Evolutionary conservation across 1,140 invertebrate species (phyloP).

Genomic region (Drosophila lini): DNA sequence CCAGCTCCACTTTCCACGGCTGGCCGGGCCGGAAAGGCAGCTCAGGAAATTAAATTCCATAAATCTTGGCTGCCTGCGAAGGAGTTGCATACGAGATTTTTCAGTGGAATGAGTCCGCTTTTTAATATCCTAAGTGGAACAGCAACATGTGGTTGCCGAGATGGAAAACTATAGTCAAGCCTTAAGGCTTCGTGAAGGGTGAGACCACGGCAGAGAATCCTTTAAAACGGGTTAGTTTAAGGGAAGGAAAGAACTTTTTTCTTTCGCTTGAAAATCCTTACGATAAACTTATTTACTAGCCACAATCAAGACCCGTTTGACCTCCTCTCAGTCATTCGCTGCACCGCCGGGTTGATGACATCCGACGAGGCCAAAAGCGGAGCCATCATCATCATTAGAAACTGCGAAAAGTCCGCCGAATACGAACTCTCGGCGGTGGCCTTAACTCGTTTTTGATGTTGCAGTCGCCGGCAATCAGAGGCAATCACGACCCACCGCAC

Average conservation of each 20-base stretch:
- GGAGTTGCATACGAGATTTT: constrained; percentile 25
- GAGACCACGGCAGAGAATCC: not conserved
- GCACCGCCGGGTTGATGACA: constrained; percentile 23
- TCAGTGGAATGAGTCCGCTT: constrained; percentile 28
- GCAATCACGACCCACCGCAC: constrained; percentile 40
- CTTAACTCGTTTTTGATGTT: constrained; percentile 76
- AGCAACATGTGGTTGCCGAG: constrained; percentile 59
- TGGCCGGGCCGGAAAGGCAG: constrained; percentile 49
- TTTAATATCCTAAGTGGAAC: constrained; percentile 74
- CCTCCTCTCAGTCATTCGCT: constrained; percentile 27
- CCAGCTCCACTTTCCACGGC: constrained; percentile 29
- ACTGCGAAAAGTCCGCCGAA: constrained; percentile 72
- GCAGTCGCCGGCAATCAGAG: constrained; percentile 40
- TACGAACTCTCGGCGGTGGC: constrained; percentile 49
- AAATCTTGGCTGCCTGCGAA: constrained; percentile 58
- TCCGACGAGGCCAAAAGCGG: constrained; percentile 21
- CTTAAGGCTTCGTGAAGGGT: not conserved
- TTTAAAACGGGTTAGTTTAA: not conserved
- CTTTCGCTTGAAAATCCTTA: not conserved
- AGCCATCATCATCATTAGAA: constrained; percentile 73
- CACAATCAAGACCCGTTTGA: constrained; percentile 32
- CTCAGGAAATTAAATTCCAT: constrained; percentile 81
- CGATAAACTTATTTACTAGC: not conserved
- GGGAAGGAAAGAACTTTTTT: not conserved
- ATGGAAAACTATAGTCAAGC: constrained; percentile 28